Evolutionary conservation across 2,797 vertebrate species (phyloP).

Genomic region (Pitangus sulphuratus): DNA sequence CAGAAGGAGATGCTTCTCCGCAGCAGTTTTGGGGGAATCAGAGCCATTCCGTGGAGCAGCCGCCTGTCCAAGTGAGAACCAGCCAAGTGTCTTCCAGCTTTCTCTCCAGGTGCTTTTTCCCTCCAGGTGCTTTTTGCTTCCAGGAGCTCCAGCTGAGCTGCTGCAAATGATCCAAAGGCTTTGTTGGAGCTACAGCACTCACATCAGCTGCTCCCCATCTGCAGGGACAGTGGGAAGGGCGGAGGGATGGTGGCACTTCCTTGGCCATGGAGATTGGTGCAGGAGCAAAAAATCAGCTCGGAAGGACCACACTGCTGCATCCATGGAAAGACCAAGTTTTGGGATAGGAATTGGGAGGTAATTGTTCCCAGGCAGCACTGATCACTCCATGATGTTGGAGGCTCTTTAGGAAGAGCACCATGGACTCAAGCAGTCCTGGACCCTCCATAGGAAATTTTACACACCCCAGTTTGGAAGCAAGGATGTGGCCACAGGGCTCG

Average conservation of each 20-base stretch:
- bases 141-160: not conserved
- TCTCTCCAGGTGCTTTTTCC: not conserved
- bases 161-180: not conserved
- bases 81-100: not conserved
- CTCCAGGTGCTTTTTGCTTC: not conserved
- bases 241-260: accelerated
- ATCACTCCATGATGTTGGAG: accelerated
- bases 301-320: not conserved
- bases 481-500: accelerated
- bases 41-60: not conserved
- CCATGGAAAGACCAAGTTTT: not conserved
- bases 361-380: not conserved
- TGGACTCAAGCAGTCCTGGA: accelerated
- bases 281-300: not conserved
- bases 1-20: not conserved
- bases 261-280: not conserved
- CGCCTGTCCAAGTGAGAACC: accelerated
- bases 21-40: accelerated
- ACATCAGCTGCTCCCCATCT: not conserved
- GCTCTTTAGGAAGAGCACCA: no score
- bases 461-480: accelerated
- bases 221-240: not conserved
- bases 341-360: not conserved
- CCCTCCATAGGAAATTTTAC: not conserved
- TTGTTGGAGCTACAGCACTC: accelerated